Percentiles rank a stretch among this genome's conserved stretches.
Evolutionary conservation across 1,140 invertebrate species (phyloP).

Genomic region (Lycorma delicatula): DNA sequence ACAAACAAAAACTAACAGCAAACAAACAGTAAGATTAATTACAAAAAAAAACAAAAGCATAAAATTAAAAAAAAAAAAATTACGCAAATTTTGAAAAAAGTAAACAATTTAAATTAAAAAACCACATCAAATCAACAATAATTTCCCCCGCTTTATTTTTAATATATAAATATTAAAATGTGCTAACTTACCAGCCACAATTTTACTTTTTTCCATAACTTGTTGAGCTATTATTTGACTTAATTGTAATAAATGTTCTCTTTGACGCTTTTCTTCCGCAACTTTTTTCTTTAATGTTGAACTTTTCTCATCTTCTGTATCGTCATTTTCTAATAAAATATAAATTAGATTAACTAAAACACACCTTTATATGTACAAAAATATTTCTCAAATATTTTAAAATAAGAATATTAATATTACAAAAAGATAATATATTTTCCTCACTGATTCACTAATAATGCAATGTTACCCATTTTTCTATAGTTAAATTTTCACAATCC

Average conservation of each 20-base stretch:
- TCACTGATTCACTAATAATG: no score
- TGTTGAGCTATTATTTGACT: slow-evolving; percentile 88
- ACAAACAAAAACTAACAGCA: background rate
- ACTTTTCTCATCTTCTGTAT: slow-evolving; percentile 36
- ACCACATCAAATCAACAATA: no score
- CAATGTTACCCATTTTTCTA: no score
- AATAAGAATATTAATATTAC: no score
- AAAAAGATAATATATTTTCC: no score
- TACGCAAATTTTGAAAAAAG: no score
- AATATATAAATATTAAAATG: background rate
- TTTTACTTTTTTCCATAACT: slow-evolving; percentile 88
- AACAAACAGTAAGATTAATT: background rate
- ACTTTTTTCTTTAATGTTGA: slow-evolving; percentile 47
- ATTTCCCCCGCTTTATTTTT: background rate
- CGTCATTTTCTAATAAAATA: slow-evolving; percentile 22
- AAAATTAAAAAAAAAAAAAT: slow-evolving; percentile 11
- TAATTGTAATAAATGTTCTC: slow-evolving; percentile 77
- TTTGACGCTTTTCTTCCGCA: slow-evolving; percentile 72
- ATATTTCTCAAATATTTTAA: no score
- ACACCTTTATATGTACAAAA: no score
- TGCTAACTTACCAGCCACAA: slow-evolving; percentile 69
- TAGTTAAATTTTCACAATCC: no score
- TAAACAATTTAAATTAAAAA: no score
- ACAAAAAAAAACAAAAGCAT: slow-evolving; percentile 13
- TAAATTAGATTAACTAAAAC: no score